Conservation (phyloP, 2,797 vertebrate species). For the Xenentodon cancila region DNA sequence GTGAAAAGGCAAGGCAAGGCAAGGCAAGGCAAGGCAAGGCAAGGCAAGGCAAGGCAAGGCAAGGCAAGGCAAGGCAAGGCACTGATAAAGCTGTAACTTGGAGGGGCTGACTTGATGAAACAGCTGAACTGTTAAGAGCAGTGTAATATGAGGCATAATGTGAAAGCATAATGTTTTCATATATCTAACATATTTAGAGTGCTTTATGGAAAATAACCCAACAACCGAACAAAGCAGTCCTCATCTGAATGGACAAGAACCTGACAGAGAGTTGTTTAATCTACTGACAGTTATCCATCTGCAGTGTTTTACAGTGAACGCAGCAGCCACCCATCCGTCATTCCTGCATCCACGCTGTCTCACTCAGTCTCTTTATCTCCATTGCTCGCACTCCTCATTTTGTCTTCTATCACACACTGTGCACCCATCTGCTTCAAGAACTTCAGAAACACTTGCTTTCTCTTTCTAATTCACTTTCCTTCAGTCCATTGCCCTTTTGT, state of each 20-base stretch:
- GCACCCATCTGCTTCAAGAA: constrained; percentile 72
- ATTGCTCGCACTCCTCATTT: constrained; percentile 37
- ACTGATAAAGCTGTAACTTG: too few species aligned
- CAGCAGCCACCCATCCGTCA: constrained; percentile 24
- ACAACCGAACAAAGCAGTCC: background rate
- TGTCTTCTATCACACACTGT: constrained; percentile 68
- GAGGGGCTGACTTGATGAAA: too few species aligned
- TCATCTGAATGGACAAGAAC: background rate
- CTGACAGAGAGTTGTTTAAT: background rate
- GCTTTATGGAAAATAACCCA: background rate
- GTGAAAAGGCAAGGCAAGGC: too few species aligned
- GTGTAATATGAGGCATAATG: too few species aligned
- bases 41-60: too few species aligned
- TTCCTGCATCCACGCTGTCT: constrained; percentile 22
- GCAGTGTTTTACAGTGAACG: constrained; percentile 18
- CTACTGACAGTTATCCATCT: constrained; percentile 17
- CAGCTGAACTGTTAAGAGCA: too few species aligned
- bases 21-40: too few species aligned
- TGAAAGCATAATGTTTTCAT: constrained; percentile 4
- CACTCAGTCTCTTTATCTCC: constrained; percentile 51
- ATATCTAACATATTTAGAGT: constrained; percentile 3
- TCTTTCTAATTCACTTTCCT: constrained; percentile 32
- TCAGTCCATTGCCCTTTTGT: constrained; percentile 42
- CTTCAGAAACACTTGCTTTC: constrained; percentile 56
- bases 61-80: too few species aligned